Evolutionary conservation across 2,888 invertebrate species (phyloP), one percentile per base, ranked within the genome.

Genomic region (Tanytarsus gracilentus): DNA sequence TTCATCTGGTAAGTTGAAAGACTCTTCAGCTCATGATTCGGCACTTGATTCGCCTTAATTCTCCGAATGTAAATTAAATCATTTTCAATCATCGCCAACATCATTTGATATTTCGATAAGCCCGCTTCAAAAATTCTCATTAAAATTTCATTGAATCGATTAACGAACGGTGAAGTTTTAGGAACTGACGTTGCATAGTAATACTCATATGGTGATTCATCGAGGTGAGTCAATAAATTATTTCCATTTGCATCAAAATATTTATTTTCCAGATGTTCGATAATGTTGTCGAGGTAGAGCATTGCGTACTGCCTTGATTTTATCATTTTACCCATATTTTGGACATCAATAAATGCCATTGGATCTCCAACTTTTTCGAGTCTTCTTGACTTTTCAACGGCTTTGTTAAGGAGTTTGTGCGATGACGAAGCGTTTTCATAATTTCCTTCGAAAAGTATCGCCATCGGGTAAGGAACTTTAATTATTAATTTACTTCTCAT

Each of bases 91-190:
- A 51, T 9, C 9, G 51, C 51, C n/a, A 16, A n/a, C 9, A 16
- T 51, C 30, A 51, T 30, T 51, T 51, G 51, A 51, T 51, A 51
- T 30, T 51, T 29, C n/a, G 51, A 27, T 21, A 51, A 30, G 26
- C 51, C 51, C 1, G 51, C 33, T 16, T 51, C 51, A 21, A 51
- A 51, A 11, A 27, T 51, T 51, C 18, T 27, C 51, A 51, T 51
- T 2, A 51, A 3, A 18, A 51, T 9, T 33, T 51, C 51, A 30
- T 51, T 51, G 33, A 51, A 51, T 3, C 33, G 29, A 11, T 51
- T 8, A 9, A 51, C 51, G 16, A 51, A 51, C 9, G 51, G 30
- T 11, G 51, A 51, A 5, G 51, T 51, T 9, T 51, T 51, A 2
- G 51, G 51, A n/a, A 51, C 51, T n/a, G 51, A 51, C 3, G 51